Base-by-base conservation (phyloP, 2,888 invertebrate species). In the Nymphalis polychloros region DNA sequence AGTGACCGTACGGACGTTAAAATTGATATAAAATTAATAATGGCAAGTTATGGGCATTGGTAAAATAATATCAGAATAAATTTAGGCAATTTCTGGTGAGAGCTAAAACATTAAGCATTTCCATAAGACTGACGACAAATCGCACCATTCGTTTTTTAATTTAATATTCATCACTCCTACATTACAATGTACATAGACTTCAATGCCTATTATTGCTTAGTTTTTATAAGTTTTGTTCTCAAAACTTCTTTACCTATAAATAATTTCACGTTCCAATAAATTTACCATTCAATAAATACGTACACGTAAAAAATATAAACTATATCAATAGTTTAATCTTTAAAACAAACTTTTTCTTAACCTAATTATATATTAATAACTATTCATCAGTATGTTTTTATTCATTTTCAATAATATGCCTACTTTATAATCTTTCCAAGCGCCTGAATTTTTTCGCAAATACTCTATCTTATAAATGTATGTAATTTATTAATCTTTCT, bases 291-390 rank as follows among this genome's bases (percentile, higher is more conserved):
- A 92, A 92, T 92, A 92, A 92, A 92, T 92, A 92, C 92, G 89
- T 92, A 92, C 90, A 92, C 88, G 92, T 92, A 92, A 92, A 92
- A 92, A 92, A 92, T 92, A 92, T 92, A 92, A 92, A 92, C 92
- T 92, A 92, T 92, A 91, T 92, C 88, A 89, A 92, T 92, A 92
- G 92, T 92, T 92, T 92, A 92, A 92, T 92, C 92, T 92, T 92
- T 91, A 92, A 92, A 92, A 92, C 92, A 92, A 92, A 92, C 92
- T 89, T 91, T 57, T 83, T 83, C 87, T 88, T 87, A 86, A 70
- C 73, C 90, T 92, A 92, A 90, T 90, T 90, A 92, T 92, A 92
- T 92, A 92, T 92, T 92, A 92, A 91, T 92, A 91, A 91, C 92
- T 92, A 92, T 92, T 88, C 84, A 87, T 91, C 92, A 89, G 89